phyloP scores from a whole-genome alignment of 2,888 invertebrate species.

The Himalopsyche kuldschensis region DNA sequence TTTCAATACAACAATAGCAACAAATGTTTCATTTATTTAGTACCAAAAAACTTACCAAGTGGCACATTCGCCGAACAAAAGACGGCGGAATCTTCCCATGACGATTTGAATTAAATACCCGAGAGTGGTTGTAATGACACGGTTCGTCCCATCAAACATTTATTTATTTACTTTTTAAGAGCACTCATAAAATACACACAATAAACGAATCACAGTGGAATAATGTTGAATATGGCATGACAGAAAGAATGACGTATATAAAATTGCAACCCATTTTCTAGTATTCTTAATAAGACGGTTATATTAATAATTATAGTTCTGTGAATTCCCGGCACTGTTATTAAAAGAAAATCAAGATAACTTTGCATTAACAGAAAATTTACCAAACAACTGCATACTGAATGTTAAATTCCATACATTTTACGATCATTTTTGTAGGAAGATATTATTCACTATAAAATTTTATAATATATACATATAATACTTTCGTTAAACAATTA shows the following conservation, averaged over 20 bases:
- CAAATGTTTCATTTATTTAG: neutral
- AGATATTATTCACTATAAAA: no score
- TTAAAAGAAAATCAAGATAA: neutral
- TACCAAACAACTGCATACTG: no score
- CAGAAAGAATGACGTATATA: neutral
- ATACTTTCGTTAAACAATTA: no score
- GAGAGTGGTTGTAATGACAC: neutral
- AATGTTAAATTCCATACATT: no score
- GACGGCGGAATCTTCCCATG: slow-evolving; percentile 10
- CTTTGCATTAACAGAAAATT: neutral
- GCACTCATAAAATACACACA: neutral
- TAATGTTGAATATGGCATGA: neutral
- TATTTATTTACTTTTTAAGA: neutral
- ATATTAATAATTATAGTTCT: neutral
- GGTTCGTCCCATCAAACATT: neutral
- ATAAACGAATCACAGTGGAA: neutral
- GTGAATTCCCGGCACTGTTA: neutral
- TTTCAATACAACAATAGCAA: neutral
- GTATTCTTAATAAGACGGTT: neutral
- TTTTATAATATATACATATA: no score
- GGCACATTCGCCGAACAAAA: slow-evolving; percentile 2
- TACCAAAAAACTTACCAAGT: neutral
- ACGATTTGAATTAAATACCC: slow-evolving; percentile 12
- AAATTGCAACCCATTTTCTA: neutral
- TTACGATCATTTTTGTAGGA: no score